Base-by-base conservation (phyloP, 1,140 invertebrate genomes). In the Archegozetes longisetosus region DNA sequence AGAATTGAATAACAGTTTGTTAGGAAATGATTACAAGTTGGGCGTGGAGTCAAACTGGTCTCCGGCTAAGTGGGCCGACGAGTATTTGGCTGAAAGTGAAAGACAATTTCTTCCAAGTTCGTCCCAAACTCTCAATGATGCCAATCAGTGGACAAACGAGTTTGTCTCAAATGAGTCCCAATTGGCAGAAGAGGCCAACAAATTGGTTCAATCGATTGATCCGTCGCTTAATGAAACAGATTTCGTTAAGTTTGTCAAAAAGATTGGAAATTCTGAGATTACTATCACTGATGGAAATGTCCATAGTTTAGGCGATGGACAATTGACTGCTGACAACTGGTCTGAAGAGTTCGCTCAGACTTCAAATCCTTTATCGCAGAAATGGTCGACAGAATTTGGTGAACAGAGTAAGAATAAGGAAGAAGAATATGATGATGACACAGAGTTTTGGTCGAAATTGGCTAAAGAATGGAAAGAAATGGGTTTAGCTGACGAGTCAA, bases 161-260 rank as follows among this genome's bases (percentile, higher is more conserved):
- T 46, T 53, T 46, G 14, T 20, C 13, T 48, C 20, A 28, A 32
- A 14, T 26, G 49, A 32, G 23, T 6, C 22, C 22, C 52, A 23
- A 20, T 29, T 47, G 24, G 24, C 25, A 14, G 2, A 47, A n/a
- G 40, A 6, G 3, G 22, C 22, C 2, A 49, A 25, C 29, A 46
- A 60, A 54, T 23, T n/a, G 46, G 49, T 48, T 22, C 27, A 53
- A 3, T 32, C 20, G 12, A 1, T 54, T 49, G 28, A 54, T 29
- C 6, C 20, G 14, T 13, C n/a, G 14, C 22, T 50, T 3, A 28
- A 27, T 2, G n/a, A 13, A 17, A 48, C 40, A 13, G 61, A 87
- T 76, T 88, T 88, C 70, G 85, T 88, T 81, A 83, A 82, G 70
- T 89, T 88, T 72, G 86, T 89, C 79, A 80, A 82, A 66, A 80